A percentile compares a stretch with the other conserved stretches of the same genome.
Evolutionary conservation across 2,797 vertebrate species (phyloP).

Genomic region (Ctenosaura bakeri): DNA sequence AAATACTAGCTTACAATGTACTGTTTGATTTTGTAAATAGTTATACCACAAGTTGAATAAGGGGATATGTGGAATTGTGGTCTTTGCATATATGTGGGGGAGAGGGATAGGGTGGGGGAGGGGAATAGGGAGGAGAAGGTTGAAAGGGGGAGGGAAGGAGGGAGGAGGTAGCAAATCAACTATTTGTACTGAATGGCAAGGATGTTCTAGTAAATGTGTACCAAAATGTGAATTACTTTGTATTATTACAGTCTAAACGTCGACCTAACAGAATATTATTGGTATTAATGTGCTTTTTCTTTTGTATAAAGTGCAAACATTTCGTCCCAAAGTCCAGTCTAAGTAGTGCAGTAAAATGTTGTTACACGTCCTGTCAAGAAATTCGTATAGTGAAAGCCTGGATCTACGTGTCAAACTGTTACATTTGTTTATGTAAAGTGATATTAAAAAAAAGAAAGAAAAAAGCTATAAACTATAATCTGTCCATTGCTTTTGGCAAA

Average conservation of each 20-base stretch:
- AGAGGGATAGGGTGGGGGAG: constrained; percentile 26
- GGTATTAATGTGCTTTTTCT: constrained; percentile 98
- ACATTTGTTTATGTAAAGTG: constrained; percentile 99
- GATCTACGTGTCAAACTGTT: constrained; percentile 97
- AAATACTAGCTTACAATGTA: constrained; percentile 94
- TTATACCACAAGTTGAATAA: constrained; percentile 92
- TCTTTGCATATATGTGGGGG: constrained; percentile 94
- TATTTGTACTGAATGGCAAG: constrained; percentile 97
- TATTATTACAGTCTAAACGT: constrained; percentile 99
- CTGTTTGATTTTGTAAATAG: constrained; percentile 99
- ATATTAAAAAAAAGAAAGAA: constrained; percentile 94
- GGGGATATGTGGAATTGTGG: constrained; percentile 94
- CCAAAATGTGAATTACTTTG: constrained; percentile 99
- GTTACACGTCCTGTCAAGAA: constrained; percentile 99
- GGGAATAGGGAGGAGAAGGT: constrained; percentile 39
- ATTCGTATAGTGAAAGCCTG: constrained; percentile 99
- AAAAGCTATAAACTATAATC: constrained; percentile 89
- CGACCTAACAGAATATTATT: constrained; percentile 97
- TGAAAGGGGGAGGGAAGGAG: constrained; percentile 64
- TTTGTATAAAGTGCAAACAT: constrained; percentile 99
- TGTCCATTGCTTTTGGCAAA: constrained; percentile 97
- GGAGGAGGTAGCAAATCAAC: constrained; percentile 86
- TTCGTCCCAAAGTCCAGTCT: constrained; percentile 99
- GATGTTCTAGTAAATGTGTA: constrained; percentile 99
- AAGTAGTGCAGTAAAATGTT: constrained; percentile 99